Evolutionary conservation across 64 coral and sea anemone genomes (phyloP).

Genomic region (Catalaphyllia jardinei): DNA sequence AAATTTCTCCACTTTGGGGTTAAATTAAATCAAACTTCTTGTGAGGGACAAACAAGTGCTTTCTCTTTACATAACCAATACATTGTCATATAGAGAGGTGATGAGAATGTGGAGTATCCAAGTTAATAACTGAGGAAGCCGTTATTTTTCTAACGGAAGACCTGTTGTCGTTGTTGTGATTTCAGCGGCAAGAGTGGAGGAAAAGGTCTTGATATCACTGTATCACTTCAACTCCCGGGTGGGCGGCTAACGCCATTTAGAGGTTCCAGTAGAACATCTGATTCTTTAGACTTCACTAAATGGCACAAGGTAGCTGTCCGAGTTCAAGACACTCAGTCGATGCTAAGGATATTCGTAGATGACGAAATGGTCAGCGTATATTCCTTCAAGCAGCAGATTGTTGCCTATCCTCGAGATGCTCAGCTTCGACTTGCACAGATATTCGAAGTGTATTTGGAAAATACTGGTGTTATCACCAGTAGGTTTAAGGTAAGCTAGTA

Average conservation of each 20-base stretch:
- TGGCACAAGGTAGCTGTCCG: constrained; percentile 75
- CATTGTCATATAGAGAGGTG: no score
- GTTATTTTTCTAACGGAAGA: no score
- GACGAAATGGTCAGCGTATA: constrained; percentile 27
- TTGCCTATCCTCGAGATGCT: background rate
- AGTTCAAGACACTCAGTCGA: constrained; percentile 42
- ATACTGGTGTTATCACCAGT: background rate
- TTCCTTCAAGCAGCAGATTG: constrained; percentile 8
- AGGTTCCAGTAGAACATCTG: background rate
- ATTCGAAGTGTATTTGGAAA: constrained; percentile 18
- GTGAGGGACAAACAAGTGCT: no score
- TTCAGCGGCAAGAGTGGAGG: background rate
- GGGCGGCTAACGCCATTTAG: background rate
- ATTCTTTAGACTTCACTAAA: background rate
- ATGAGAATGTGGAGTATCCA: no score
- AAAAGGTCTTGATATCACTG: background rate
- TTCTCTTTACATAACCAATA: no score
- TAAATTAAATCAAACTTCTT: no score
- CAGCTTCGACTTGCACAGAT: constrained; percentile 70
- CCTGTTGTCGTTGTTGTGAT: no score
- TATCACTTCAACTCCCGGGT: background rate
- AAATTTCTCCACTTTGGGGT: no score
- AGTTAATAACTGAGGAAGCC: no score
- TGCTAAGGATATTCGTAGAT: constrained; percentile 54
- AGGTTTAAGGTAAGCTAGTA: constrained; percentile 50